Evolutionary conservation across 2,888 invertebrate species (phyloP).

Genomic region (Hesperia comma): DNA sequence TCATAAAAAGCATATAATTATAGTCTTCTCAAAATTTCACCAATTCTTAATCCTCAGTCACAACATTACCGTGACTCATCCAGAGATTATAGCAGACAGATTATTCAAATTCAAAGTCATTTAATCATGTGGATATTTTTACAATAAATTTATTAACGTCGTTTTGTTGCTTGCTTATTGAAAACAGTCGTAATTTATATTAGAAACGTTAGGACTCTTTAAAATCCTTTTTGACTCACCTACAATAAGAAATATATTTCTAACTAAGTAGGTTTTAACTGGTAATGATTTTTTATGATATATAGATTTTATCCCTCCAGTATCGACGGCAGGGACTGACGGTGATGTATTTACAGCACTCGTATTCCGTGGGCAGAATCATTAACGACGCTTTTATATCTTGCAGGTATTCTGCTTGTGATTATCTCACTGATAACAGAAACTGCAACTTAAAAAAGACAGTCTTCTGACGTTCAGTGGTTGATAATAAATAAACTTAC

Average conservation of each 20-base stretch:
- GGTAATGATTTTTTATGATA: constrained; percentile 7
- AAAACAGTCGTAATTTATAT: no score
- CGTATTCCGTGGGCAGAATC: constrained; percentile 8
- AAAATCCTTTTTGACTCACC: neutral
- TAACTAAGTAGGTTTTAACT: neutral
- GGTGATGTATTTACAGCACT: constrained; percentile 18
- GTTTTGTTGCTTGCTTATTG: no score
- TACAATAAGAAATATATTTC: neutral
- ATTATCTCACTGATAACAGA: constrained; percentile 7
- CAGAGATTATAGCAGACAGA: no score
- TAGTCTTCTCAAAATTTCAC: no score
- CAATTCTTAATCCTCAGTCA: no score
- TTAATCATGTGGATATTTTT: no score
- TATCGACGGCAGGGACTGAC: constrained; percentile 15
- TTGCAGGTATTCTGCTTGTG: constrained; percentile 9
- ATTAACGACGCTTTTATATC: constrained; percentile 17
- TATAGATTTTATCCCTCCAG: constrained; percentile 3
- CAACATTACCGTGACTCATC: no score
- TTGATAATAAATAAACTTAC: no score
- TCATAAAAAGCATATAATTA: no score
- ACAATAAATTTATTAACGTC: no score
- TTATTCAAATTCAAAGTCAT: no score
- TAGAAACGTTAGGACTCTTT: neutral
- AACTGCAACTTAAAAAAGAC: neutral
- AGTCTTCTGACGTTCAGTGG: neutral